Evolutionary conservation across 2,888 invertebrate species (phyloP), one percentile per base, ranked within the genome.

Genomic region (Kryphioiulus occultus): DNA sequence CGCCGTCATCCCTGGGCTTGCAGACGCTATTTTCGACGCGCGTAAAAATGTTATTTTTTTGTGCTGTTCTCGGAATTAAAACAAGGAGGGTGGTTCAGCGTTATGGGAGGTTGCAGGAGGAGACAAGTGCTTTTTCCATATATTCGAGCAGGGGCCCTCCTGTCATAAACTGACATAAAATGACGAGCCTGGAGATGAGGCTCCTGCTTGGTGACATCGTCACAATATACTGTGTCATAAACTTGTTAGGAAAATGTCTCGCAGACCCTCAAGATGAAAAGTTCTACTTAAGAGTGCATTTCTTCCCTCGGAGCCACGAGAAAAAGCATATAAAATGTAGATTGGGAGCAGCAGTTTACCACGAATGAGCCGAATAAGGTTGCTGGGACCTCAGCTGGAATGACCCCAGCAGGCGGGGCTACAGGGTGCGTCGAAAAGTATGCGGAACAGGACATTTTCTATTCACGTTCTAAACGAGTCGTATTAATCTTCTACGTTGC

Each of bases 161-260:
- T 68, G 68, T 68, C 68, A 68, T 68, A 68, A 68, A 68, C 68
- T 68, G 68, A 26, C 68, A 68, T 68, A 68, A 68, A 68, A 68
- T 68, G 68, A 68, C 68, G n/a, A n/a, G 53, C 53, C 53, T n/a
- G 19, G 53, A 53, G 19, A 53, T 53, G 68, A 68, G 68, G 26
- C 68, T 68, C 68, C 68, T 68, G 68, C 68, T 22, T 68, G 68
- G 68, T 68, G 68, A 68, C 68, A 68, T 68, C 68, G 68, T 68
- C 68, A 68, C 68, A 26, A 68, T 68, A 68, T 68, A 68, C 68
- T 3, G 68, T 68, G 68, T 68, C 68, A 26, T 68, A 68, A 68
- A 68, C 68, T 68, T 68, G 68, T 68, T 68, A 68, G 68, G 68
- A 68, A 68, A 68, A 68, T 68, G 68, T 68, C 68, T 68, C 22